Evolutionary conservation across 2,113 vertebrate genomes (phyloP), one percentile per base, ranked within the genome.

Genomic region (Epinephelus lanceolatus): DNA sequence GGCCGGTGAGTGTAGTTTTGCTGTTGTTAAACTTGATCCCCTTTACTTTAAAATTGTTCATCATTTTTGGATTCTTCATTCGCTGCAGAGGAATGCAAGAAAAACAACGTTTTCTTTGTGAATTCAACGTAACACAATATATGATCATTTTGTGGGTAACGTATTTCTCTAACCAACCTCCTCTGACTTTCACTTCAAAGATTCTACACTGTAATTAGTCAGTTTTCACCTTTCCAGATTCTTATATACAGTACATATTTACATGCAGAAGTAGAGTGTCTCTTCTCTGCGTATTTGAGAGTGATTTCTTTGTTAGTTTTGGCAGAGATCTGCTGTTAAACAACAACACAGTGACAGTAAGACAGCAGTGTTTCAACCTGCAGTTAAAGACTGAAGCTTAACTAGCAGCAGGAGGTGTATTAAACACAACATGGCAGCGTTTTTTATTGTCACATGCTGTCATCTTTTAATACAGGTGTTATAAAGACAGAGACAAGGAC

Each of bases 391-490:
- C 6, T 25, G 55, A 85, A 76, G 30, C 49, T 67, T 37, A 70
- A 60, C 62, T 33, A 62, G 51, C 84, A 77, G 47, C 71, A 21
- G 47, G 63, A 86, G 66, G 19, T 69, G 30, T 59, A 77, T 71
- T 86, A 66, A 84, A 80, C 25, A 70, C 66, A 63, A 77, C 42
- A 68, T 47, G 69, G 68, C 53, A n/a, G 27, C 33, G 21, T 55
- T 71, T 86, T 37, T 71, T 72, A 82, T 80, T 76, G 62, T 72
- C 23, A 17, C 21, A 47, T 37, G 76, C 72, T 71, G 76, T 83
- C 87, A 80, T 42, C 79, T 68, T 70, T 62, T 72, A 55, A 76
- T 78, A 80, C 68, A 45, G 4, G 49, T 76, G 56, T 71, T 83
- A 67, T 71, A 71, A 71, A 71, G 61, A 37, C 55, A 47, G 23